Evolutionary conservation across 2,797 vertebrate species (phyloP), one percentile per base, ranked within the genome.

Genomic region (Onychomys leucogaster): DNA sequence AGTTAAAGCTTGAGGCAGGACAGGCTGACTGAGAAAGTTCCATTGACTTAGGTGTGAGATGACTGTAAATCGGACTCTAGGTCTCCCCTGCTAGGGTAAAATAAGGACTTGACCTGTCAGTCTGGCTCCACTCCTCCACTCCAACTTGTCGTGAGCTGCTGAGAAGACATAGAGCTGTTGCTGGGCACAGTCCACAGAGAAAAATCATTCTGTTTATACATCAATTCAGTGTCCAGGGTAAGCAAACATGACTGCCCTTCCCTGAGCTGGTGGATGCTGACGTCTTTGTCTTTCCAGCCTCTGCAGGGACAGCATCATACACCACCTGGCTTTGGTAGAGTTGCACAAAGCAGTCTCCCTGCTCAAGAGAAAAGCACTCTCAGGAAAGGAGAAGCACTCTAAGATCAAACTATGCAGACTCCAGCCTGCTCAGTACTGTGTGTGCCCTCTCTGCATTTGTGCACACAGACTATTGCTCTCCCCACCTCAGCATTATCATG

Each of bases 281-380:
- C 37, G 55, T 83, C 49, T 52, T 67, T 49, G 55, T 83, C 49
- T 52, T 67, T 49, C 19, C 16, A 21, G 23, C 21, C 2, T 32
- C n/a, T 34, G 7, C 34, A 59, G 41, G 10, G 37, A 55, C 1
- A 32, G 91, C 11, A 14, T 80, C 29, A 2, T 17, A n/a, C 1
- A 2, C 29, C 29, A 1, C 14, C 2, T 63, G 43, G 43, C 85
- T 93, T n/a, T 52, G 80, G 37, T 80, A 65, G 75, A 89, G 94
- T 73, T 95, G 71, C 87, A 27, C 63, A 71, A 93, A 90, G 95
- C 73, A 0, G 0, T 57, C 95, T 95, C 83, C 93, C 80, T 87
- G 90, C 63, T 86, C 75, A 96, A 25, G 27, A 3, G 0, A 85
- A 87, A 94, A 95, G 75, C 96, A 87, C 84, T 97, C 52, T 57